These are phyloP conservation scores for Cephus runcator DNA, from an alignment of 2,888 invertebrate species.

Conservation along the genomic window DNA sequence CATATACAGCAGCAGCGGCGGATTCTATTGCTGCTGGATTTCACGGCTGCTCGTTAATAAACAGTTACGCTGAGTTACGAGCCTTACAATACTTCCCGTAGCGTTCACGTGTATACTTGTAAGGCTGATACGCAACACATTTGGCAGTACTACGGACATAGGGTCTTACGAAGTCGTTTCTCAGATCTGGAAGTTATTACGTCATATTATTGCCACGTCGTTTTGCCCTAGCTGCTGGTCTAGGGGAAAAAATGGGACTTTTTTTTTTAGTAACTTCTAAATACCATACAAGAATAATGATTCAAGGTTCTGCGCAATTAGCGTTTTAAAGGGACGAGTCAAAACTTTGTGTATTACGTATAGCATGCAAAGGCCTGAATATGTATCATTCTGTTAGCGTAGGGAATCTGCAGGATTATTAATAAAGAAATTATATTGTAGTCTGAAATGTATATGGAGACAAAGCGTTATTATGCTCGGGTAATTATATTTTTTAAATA, in stretches of 20 bases:
- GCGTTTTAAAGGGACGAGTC: background rate
- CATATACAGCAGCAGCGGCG: background rate
- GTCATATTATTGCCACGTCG: background rate
- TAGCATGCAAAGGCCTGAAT: background rate
- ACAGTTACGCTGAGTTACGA: background rate
- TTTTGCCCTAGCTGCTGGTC: background rate
- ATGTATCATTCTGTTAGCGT: background rate
- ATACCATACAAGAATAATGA: background rate
- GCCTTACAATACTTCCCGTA: background rate
- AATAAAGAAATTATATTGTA: background rate
- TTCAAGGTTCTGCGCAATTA: background rate
- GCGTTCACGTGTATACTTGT: no score
- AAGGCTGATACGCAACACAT: background rate
- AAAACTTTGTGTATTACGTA: background rate
- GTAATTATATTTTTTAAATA: conserved; percentile 16
- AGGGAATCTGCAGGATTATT: background rate
- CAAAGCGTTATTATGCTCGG: background rate
- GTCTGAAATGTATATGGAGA: background rate
- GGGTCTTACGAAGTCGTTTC: background rate
- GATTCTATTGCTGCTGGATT: background rate
- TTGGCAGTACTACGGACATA: background rate
- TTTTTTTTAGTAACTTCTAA: background rate
- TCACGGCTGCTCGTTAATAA: background rate
- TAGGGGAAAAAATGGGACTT: no score
- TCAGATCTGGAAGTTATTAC: background rate